These are phyloP conservation scores for Cancer borealis DNA, from an alignment of 2,888 invertebrate genomes.

Conservation along the genomic window DNA sequence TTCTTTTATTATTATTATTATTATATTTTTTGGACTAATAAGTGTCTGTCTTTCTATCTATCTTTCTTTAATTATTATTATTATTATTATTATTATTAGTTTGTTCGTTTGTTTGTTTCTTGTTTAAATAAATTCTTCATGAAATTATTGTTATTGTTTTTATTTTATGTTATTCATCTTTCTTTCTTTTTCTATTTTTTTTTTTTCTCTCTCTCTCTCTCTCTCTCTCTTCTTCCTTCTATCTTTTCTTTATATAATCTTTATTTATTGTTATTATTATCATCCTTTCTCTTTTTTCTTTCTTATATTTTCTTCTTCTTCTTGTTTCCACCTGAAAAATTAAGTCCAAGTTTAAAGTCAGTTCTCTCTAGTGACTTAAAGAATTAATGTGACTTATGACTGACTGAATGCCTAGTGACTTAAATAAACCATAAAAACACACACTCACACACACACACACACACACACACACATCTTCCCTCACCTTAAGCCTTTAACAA, in stretches of 20 bases:
- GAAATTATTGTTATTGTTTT: neutral
- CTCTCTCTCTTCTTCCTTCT: neutral
- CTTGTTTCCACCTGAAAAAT: neutral
- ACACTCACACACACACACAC: too few species aligned
- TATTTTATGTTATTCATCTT: neutral
- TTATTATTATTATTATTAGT: neutral
- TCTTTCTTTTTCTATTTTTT: neutral
- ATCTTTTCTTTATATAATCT: neutral
- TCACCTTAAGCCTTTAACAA: too few species aligned
- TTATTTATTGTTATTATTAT: too few species aligned
- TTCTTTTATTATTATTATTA: neutral
- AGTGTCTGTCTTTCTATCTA: neutral
- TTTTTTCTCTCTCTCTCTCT: neutral
- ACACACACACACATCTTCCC: too few species aligned
- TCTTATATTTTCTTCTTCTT: neutral
- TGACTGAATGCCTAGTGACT: too few species aligned
- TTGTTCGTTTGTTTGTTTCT: neutral
- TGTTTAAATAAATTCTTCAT: too few species aligned
- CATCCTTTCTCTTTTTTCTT: neutral
- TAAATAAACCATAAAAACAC: too few species aligned
- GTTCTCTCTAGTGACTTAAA: too few species aligned
- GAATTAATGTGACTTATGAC: too few species aligned
- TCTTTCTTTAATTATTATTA: neutral
- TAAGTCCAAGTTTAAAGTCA: too few species aligned
- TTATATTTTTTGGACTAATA: neutral